Percentiles rank a stretch among this genome's conserved stretches.
phyloP scores from a whole-genome alignment of 1,140 invertebrate genomes.

The Globodera ellingtonae region DNA sequence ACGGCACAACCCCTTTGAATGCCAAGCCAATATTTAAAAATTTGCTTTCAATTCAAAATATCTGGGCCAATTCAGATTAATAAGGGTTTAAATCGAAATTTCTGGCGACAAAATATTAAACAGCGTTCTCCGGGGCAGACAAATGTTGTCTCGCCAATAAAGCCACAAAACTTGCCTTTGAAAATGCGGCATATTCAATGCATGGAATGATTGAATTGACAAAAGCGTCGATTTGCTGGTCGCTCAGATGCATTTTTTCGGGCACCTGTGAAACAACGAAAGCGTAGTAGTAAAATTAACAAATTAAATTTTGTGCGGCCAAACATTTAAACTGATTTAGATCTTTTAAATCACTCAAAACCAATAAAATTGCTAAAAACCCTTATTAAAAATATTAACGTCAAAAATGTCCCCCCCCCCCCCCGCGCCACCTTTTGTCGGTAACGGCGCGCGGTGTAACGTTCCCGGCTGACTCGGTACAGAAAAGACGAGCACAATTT shows the following conservation, averaged over 20 bases:
- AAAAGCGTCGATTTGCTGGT: conserved; percentile 81
- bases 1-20: too few species aligned
- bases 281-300: conserved; percentile 27
- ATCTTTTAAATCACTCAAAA: too few species aligned
- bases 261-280: conserved; percentile 73
- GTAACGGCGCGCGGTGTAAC: conserved; percentile 46
- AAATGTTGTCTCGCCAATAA: too few species aligned
- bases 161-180: conserved; percentile 67
- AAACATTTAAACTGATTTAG: not conserved
- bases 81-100: too few species aligned
- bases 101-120: too few species aligned
- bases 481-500: conserved; percentile 47
- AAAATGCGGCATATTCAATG: conserved; percentile 77
- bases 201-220: conserved; percentile 76
- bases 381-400: too few species aligned
- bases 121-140: too few species aligned
- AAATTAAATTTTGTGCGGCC: not conserved
- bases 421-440: conserved; percentile 56
- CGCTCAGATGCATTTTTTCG: conserved; percentile 75
- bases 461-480: conserved; percentile 54
- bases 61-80: too few species aligned
- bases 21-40: too few species aligned
- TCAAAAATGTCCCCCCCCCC: not conserved
- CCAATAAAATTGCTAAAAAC: too few species aligned
- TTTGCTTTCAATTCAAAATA: too few species aligned